A percentile compares a stretch with the other conserved stretches of the same genome.
These are phyloP conservation scores for Sthenelais limicola DNA, from an alignment of 2,888 invertebrate genomes.

Conservation along the genomic window DNA sequence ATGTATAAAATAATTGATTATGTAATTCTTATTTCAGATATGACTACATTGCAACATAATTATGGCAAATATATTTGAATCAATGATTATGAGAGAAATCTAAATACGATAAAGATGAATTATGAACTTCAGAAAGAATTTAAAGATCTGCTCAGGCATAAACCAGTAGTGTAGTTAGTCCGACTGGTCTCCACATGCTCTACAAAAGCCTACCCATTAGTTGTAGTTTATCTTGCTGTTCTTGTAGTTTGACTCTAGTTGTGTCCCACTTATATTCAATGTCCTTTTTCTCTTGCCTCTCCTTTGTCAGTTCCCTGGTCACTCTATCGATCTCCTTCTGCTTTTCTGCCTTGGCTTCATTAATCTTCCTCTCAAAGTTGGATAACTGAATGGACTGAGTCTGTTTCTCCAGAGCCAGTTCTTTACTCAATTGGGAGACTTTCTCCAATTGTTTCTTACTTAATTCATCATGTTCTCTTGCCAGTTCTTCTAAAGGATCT, in stretches of 20 bases:
- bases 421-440: constrained; percentile 54
- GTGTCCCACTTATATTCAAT: constrained; percentile 57
- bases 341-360: constrained; percentile 57
- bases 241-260: constrained; percentile 55
- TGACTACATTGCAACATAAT: no score
- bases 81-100: no score
- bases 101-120: no score
- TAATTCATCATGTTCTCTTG: constrained; percentile 56
- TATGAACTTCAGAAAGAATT: no score
- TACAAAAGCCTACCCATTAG: no score
- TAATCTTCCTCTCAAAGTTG: constrained; percentile 63
- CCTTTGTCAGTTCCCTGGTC: constrained; percentile 55
- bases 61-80: no score
- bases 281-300: constrained; percentile 55
- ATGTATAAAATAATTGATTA: no score
- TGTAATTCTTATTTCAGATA: no score
- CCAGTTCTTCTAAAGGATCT: constrained; percentile 61
- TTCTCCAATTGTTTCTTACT: constrained; percentile 59
- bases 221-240: constrained; percentile 56
- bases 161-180: no score
- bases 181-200: no score
- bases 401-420: constrained; percentile 62
- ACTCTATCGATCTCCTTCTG: constrained; percentile 54
- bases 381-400: constrained; percentile 55
- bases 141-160: no score